A percentile compares a stretch with the other conserved stretches of the same genome.
Evolutionary conservation across 2,888 invertebrate species (phyloP).

Genomic region (Chaetogeoica ovagalla): DNA sequence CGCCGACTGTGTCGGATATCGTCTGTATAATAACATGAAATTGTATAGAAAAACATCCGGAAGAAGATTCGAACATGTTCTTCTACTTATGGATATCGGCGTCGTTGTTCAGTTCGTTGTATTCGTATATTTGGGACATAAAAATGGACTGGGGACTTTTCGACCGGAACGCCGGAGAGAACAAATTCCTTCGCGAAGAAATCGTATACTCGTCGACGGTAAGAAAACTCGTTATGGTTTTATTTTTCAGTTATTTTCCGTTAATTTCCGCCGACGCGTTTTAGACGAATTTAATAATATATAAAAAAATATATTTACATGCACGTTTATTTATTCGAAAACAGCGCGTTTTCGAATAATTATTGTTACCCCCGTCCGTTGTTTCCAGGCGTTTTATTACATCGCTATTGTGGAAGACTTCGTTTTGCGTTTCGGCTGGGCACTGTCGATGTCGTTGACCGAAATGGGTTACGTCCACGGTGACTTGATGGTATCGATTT

Average conservation of each 20-base stretch:
- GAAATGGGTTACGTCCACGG: constrained; percentile 74
- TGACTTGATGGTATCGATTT: constrained; percentile 81
- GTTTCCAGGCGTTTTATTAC: constrained; percentile 83
- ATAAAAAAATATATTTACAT: too few species aligned
- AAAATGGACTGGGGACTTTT: constrained; percentile 99
- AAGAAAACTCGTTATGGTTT: constrained; percentile 58
- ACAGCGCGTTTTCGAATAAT: too few species aligned
- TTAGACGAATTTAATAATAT: too few species aligned
- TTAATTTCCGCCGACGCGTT: too few species aligned
- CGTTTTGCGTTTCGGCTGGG: constrained; percentile 91
- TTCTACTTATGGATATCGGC: constrained; percentile 88
- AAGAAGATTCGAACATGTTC: constrained; percentile 65
- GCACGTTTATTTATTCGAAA: too few species aligned
- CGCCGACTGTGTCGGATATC: too few species aligned
- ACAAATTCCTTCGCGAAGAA: constrained; percentile 89
- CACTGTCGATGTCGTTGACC: constrained; percentile 79
- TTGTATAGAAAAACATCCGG: constrained; percentile 61
- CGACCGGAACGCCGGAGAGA: constrained; percentile 84
- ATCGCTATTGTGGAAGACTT: constrained; percentile 96
- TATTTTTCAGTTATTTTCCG: too few species aligned
- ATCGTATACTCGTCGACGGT: constrained; percentile 92
- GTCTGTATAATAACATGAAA: constrained; percentile 62
- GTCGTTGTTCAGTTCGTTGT: constrained; percentile 84
- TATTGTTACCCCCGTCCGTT: background rate
- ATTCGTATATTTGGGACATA: constrained; percentile 97